A percentile compares a stretch with the other conserved stretches of the same genome.
Evolutionary conservation across 2,888 invertebrate genomes (phyloP).

Genomic region (Pterostichus madidus): DNA sequence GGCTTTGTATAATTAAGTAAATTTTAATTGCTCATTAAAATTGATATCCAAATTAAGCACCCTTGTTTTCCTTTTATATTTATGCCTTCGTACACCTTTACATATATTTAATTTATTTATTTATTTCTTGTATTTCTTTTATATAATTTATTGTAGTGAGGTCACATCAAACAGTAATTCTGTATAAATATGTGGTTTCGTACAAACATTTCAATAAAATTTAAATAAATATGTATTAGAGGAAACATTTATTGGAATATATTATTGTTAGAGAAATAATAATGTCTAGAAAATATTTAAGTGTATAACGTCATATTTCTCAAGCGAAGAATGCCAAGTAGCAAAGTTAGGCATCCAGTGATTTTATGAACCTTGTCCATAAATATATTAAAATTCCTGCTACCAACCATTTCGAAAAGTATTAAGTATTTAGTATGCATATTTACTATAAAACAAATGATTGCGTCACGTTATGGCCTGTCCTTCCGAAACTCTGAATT

Average conservation of each 20-base stretch:
- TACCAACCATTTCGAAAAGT: not conserved
- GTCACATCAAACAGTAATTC: not conserved
- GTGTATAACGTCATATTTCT: not conserved
- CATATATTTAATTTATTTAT: no score
- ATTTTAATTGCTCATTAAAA: no score
- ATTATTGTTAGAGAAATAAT: not conserved
- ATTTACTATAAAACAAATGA: not conserved
- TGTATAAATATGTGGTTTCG: not conserved
- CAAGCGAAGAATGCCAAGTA: slow-evolving; percentile 9
- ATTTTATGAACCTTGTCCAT: slow-evolving; percentile 3
- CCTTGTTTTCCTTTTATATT: no score
- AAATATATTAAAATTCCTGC: slow-evolving; percentile 7
- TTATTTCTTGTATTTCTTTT: not conserved
- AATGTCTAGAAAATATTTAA: slow-evolving; percentile 3
- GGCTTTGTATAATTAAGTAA: no score
- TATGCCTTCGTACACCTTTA: no score
- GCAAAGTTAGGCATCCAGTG: not conserved
- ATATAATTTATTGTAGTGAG: not conserved
- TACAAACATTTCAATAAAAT: slow-evolving; percentile 25
- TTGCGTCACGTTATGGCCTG: not conserved
- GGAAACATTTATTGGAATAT: slow-evolving; percentile 4
- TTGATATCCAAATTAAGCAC: no score
- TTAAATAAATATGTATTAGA: slow-evolving; percentile 23
- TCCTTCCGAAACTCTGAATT: not conserved
- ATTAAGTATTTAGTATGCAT: not conserved